Evolutionary conservation across 2,113 vertebrate species (phyloP).

Genomic region (Camelus bactrianus): DNA sequence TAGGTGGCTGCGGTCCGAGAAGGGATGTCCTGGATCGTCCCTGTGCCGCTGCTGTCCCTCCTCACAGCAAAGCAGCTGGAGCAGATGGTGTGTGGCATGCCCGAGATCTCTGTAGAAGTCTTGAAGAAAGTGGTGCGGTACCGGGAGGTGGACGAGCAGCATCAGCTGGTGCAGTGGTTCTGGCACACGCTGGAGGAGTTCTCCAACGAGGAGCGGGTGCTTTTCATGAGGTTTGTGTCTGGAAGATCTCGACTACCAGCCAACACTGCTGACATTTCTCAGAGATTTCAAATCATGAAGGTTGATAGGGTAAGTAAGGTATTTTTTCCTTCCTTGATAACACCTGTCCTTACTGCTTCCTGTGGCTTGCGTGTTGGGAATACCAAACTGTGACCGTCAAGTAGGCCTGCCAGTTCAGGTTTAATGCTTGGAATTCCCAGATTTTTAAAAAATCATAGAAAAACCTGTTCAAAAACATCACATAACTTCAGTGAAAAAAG

Average conservation of each 20-base stretch:
- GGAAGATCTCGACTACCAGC: conserved; percentile 92
- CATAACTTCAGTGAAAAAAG: neutral
- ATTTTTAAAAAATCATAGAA: conserved; percentile 5
- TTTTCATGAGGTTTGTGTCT: conserved; percentile 94
- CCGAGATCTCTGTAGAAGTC: conserved; percentile 93
- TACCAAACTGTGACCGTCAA: neutral
- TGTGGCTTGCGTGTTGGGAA: neutral
- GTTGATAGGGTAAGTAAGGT: conserved; percentile 91
- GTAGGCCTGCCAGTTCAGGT: neutral
- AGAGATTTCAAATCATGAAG: conserved; percentile 95
- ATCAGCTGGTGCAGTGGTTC: conserved; percentile 93
- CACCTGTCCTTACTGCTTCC: neutral
- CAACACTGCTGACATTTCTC: conserved; percentile 93
- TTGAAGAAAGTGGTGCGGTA: conserved; percentile 93
- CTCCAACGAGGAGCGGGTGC: conserved; percentile 92
- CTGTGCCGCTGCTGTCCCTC: conserved; percentile 91
- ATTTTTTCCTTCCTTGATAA: neutral
- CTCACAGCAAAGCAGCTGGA: conserved; percentile 92
- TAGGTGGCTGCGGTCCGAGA: conserved; percentile 93
- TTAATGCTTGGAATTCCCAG: neutral
- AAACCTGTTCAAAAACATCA: conserved; percentile 20
- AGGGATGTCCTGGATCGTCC: conserved; percentile 94
- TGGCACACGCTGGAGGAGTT: conserved; percentile 93
- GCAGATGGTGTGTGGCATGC: conserved; percentile 94
- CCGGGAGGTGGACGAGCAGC: conserved; percentile 92